Percentiles rank a stretch among this genome's conserved stretches.
phyloP scores from a whole-genome alignment of 1,140 invertebrate species.

The Sinella curviseta region DNA sequence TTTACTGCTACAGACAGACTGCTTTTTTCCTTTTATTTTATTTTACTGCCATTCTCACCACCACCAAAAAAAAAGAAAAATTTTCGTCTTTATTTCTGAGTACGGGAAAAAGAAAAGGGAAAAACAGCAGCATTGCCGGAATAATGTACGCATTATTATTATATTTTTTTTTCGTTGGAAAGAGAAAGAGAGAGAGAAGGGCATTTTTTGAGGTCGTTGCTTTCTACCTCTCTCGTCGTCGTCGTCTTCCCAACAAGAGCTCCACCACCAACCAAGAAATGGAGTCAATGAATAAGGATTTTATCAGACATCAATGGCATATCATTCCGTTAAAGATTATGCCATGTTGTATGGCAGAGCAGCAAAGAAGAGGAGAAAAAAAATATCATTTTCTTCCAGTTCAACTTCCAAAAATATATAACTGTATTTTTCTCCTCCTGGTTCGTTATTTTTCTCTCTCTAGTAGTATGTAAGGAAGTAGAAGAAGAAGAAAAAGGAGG shows the following conservation, averaged over 20 bases:
- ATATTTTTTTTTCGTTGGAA: neutral
- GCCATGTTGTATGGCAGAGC: no score
- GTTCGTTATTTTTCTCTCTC: no score
- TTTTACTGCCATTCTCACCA: neutral
- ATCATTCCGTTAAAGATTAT: slow-evolving; percentile 20
- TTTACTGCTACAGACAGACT: neutral
- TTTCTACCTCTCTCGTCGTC: neutral
- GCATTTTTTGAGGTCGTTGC: no score
- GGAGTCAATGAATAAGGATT: slow-evolving; percentile 26
- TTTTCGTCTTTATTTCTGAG: no score
- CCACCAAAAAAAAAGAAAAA: neutral
- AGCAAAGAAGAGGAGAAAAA: no score
- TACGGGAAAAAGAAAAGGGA: neutral
- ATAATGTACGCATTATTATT: no score
- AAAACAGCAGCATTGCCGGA: no score
- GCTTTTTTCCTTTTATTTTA: neutral
- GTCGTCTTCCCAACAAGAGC: no score
- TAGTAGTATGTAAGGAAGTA: no score
- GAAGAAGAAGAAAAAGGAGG: no score
- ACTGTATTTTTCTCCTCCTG: no score
- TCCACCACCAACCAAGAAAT: neutral
- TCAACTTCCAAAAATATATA: no score
- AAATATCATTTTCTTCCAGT: neutral
- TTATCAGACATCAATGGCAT: slow-evolving; percentile 27
- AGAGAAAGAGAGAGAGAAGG: neutral